A percentile compares a stretch with the other conserved stretches of the same genome.
Conservation (phyloP, 2,888 invertebrate species). For the Tetragnatha montana region DNA sequence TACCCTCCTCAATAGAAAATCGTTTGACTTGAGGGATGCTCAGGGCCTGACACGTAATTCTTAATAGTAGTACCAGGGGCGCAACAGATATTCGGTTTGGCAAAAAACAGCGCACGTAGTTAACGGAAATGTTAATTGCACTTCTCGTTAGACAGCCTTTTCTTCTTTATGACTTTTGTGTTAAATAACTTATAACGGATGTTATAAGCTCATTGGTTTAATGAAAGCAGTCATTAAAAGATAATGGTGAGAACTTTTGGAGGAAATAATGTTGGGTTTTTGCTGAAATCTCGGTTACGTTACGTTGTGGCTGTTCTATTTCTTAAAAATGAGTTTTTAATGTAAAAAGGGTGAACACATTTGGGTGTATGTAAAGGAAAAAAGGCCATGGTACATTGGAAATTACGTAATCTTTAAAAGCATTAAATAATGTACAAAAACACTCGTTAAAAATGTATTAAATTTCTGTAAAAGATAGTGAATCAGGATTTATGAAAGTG, state of each 20-base stretch:
- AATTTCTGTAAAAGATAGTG: too few relatives aligned
- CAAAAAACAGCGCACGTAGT: slow-evolving; percentile 33
- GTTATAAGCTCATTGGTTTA: slow-evolving; percentile 1
- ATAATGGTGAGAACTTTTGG: not conserved
- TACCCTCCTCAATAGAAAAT: not conserved
- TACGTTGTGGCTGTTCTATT: too few relatives aligned
- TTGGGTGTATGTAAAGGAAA: too few relatives aligned
- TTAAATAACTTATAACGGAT: slow-evolving; percentile 21
- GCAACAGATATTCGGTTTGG: slow-evolving; percentile 12
- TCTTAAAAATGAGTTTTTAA: too few relatives aligned
- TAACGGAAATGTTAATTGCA: slow-evolving; percentile 45
- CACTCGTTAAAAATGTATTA: too few relatives aligned
- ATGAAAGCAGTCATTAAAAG: not conserved
- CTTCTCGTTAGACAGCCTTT: slow-evolving; percentile 35
- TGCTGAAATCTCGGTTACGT: too few relatives aligned
- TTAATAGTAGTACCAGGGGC: slow-evolving; percentile 1
- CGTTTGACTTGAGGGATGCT: not conserved
- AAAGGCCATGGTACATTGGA: too few relatives aligned
- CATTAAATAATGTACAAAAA: too few relatives aligned
- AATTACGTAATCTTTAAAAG: too few relatives aligned
- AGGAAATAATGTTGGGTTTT: not conserved
- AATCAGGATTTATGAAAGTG: too few relatives aligned
- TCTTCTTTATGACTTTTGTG: not conserved
- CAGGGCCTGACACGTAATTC: not conserved
- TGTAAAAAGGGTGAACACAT: too few relatives aligned